Evolutionary conservation across 2,888 invertebrate genomes (phyloP).

Genomic region (Poecilus cupreus): DNA sequence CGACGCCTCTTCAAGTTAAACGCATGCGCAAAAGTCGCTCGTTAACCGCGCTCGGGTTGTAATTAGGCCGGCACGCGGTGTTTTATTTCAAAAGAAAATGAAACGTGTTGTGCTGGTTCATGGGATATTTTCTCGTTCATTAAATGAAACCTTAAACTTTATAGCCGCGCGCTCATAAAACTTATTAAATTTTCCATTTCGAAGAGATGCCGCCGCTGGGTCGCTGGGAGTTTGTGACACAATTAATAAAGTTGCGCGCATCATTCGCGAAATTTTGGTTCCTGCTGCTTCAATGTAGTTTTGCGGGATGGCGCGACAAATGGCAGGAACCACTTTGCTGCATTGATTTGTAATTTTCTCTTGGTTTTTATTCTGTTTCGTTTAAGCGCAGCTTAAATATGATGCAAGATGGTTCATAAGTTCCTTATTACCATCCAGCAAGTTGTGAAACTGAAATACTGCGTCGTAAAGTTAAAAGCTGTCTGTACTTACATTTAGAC

Average conservation of each 20-base stretch:
- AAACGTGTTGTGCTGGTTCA: constrained; percentile 61
- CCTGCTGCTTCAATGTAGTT: constrained; percentile 12
- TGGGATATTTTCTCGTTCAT: constrained; percentile 58
- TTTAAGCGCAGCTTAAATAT: too few relatives aligned
- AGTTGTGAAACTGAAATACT: neutral
- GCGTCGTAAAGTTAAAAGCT: neutral
- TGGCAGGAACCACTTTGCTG: too few relatives aligned
- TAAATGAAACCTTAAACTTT: constrained; percentile 63
- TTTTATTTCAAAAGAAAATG: constrained; percentile 61
- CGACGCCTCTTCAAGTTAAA: neutral
- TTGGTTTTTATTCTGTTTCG: too few relatives aligned
- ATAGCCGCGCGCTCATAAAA: constrained; percentile 61
- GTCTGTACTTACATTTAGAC: neutral
- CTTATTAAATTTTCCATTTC: constrained; percentile 62
- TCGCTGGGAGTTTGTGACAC: constrained; percentile 1
- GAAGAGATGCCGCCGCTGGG: neutral
- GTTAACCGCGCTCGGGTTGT: neutral
- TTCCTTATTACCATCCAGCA: neutral
- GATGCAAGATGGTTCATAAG: neutral
- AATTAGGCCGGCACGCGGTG: constrained; percentile 36
- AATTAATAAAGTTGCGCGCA: constrained; percentile 40
- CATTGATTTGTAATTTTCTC: too few relatives aligned
- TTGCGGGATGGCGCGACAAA: constrained; percentile 25
- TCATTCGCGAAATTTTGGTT: constrained; percentile 7
- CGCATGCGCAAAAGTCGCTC: neutral